phyloP scores from a whole-genome alignment of 2,113 vertebrate genomes.

The Dasypus novemcinctus region DNA sequence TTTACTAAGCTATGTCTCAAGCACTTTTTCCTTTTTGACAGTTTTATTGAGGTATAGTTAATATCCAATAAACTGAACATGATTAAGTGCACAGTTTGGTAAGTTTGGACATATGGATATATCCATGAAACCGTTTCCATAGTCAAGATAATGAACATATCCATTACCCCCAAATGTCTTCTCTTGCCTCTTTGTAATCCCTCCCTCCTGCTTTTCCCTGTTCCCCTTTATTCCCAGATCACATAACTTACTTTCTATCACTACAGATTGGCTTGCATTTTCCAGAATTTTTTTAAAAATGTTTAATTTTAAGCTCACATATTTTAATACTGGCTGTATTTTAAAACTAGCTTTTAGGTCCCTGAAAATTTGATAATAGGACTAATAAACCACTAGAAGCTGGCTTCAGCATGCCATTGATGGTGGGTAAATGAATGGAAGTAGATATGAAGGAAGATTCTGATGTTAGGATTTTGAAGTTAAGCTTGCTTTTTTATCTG shows the following conservation, averaged over 20 bases:
- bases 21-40: not conserved
- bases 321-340: not conserved
- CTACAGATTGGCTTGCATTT: not conserved
- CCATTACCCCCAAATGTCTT: not conserved
- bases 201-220: no score
- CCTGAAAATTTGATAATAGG: not conserved
- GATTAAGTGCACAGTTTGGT: not conserved
- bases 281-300: not conserved
- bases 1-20: not conserved
- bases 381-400: not conserved
- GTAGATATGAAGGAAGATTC: not conserved
- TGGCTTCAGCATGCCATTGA: accelerated
- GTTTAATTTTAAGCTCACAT: not conserved
- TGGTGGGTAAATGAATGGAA: not conserved
- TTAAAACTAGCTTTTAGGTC: not conserved
- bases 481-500: not conserved
- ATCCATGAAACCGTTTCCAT: not conserved
- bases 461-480: not conserved
- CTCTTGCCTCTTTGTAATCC: not conserved
- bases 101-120: not conserved
- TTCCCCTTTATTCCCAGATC: not conserved
- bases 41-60: not conserved
- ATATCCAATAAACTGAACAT: not conserved
- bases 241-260: not conserved
- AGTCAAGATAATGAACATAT: not conserved